Evolutionary conservation across 1,140 invertebrate species (phyloP), one percentile per base, ranked within the genome.

Genomic region (Heliconius eleuchia): DNA sequence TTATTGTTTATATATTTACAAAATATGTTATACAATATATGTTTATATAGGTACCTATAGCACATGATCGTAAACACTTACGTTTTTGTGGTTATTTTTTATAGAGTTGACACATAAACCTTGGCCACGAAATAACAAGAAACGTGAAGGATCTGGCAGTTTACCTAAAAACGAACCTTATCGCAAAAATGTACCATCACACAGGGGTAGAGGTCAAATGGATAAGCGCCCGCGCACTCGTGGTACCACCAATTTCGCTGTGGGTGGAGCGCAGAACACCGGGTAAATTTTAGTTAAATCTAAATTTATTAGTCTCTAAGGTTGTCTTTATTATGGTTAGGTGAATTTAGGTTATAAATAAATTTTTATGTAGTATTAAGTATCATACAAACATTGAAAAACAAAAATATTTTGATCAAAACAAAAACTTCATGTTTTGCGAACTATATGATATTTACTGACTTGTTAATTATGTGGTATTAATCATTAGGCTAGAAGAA

Each of bases 151-250:
- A 87, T 86, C 95, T 85, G 94, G 91, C 85, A 91, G 91, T 82
- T 86, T 95, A 78, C 96, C 96, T 87, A 95, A 95, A 94, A 97
- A 97, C 91, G 95, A 95, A 86, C 94, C 95, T 80, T 85, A 77
- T 78, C 88, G 91, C 3, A 90, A 88, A 79, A 93, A 90, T 90
- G 84, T 84, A 73, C 85, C 87, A 82, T 60, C 88, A 74, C 88
- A 88, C 74, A 85, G 89, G 76, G 91, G 89, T 55, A 84, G 89
- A 81, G 89, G 88, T 78, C 94, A 93, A 91, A 94, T 95, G 94
- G 97, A 97, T 93, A 97, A 97, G 95, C 96, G 97, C 95, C 97
- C 97, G 89, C 96, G 95, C 93, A 95, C 96, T 94, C 96, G 97
- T 92, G 96, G 96, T 94, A 87, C 95, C 87, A 94, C 95, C 95